These are phyloP conservation scores for Oreochromis aureus DNA, from an alignment of 2,113 vertebrate genomes.

Conservation along the genomic window DNA sequence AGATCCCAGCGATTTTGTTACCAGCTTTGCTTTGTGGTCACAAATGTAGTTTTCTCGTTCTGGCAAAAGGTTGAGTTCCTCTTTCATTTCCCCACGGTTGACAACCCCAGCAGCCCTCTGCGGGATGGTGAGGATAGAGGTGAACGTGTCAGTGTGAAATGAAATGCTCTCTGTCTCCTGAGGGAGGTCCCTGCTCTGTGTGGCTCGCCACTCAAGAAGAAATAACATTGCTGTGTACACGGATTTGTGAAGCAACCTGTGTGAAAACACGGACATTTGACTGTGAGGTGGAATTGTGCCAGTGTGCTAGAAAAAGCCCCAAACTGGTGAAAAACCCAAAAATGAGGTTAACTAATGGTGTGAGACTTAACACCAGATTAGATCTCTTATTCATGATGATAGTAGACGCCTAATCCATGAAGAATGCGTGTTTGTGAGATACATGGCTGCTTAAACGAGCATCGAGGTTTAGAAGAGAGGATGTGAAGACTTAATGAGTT, in stretches of 20 bases:
- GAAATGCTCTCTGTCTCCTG: conserved; percentile 64
- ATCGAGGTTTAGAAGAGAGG: background rate
- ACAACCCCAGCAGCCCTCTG: conserved; percentile 58
- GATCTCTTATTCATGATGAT: conserved; percentile 18
- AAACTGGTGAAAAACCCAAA: background rate
- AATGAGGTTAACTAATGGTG: conserved; percentile 34
- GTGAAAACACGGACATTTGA: conserved; percentile 39
- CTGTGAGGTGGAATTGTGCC: conserved; percentile 18
- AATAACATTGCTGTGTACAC: conserved; percentile 43
- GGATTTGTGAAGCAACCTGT: conserved; percentile 26
- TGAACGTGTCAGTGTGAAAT: conserved; percentile 68
- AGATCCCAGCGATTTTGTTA: conserved; percentile 36
- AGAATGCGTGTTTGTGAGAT: background rate
- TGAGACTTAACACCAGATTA: conserved; percentile 32
- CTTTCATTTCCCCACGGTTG: conserved; percentile 62
- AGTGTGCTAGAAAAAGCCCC: background rate
- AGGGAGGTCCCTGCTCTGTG: conserved; percentile 47
- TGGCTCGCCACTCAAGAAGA: conserved; percentile 53
- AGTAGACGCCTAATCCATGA: conserved; percentile 4
- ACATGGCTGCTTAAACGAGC: conserved; percentile 7
- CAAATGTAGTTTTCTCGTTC: conserved; percentile 54
- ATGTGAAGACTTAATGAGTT: conserved; percentile 10
- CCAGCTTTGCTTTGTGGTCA: conserved; percentile 44
- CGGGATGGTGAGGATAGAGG: conserved; percentile 51
- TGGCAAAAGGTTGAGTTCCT: conserved; percentile 43